Conservation (phyloP, 2,888 invertebrate genomes). For the Drosophila mulleri region DNA sequence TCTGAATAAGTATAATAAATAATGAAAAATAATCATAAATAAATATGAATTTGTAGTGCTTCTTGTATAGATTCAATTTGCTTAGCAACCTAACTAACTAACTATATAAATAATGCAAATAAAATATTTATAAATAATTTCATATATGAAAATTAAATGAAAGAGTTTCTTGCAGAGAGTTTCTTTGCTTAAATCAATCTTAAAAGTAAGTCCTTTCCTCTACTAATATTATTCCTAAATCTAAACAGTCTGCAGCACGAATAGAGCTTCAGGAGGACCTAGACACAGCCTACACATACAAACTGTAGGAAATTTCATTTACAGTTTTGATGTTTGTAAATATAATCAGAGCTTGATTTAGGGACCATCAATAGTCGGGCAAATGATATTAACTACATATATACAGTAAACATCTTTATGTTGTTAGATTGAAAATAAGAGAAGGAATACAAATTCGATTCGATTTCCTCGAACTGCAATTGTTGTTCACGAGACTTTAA, state of each 20-base stretch:
- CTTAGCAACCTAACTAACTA: too few species aligned
- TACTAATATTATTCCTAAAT: neutral
- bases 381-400: conserved; percentile 10
- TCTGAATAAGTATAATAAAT: too few species aligned
- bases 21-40: too few species aligned
- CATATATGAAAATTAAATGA: too few species aligned
- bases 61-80: too few species aligned
- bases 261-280: neutral
- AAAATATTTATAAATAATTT: too few species aligned
- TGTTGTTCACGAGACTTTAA: conserved; percentile 35
- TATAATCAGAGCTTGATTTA: neutral
- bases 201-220: too few species aligned
- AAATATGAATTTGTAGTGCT: too few species aligned
- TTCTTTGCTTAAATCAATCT: neutral
- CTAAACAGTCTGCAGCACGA: too few species aligned
- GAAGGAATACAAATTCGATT: conserved; percentile 18
- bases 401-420: neutral
- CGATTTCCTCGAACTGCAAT: conserved; percentile 21
- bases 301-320: neutral
- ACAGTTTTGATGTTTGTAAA: neutral
- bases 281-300: neutral
- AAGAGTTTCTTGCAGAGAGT: neutral
- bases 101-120: too few species aligned
- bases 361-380: conserved; percentile 4
- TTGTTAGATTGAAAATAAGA: neutral